Conservation (phyloP, 2,888 invertebrate species). For the Tenodera sinensis region DNA sequence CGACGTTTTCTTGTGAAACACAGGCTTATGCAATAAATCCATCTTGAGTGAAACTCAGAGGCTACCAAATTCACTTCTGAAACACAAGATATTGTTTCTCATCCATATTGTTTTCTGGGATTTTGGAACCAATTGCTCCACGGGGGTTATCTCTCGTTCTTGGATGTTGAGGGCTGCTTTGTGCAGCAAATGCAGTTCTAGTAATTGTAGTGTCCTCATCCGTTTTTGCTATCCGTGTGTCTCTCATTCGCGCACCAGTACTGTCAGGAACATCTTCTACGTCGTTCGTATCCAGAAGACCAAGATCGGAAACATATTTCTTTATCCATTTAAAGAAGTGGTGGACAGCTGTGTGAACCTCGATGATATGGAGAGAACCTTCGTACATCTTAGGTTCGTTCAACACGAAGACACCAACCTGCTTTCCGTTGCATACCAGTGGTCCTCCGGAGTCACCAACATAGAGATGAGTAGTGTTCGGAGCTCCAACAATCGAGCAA, state of each 20-base stretch:
- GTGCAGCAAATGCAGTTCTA: background rate
- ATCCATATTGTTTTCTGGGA: background rate
- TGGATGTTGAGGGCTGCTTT: background rate
- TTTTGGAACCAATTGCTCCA: background rate
- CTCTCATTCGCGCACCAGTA: background rate
- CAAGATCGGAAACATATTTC: background rate
- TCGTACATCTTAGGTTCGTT: background rate
- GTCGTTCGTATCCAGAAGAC: background rate
- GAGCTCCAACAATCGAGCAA: background rate
- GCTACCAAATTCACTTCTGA: background rate
- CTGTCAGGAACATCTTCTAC: too few relatives aligned
- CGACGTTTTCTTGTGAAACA: too few relatives aligned
- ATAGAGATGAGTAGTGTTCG: background rate
- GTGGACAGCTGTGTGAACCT: background rate
- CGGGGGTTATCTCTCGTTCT: background rate
- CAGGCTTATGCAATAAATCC: too few relatives aligned
- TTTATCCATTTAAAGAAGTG: background rate
- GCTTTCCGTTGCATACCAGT: background rate
- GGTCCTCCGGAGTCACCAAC: background rate
- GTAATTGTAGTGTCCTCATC: background rate
- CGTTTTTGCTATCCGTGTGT: background rate
- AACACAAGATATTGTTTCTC: background rate
- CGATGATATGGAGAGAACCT: background rate
- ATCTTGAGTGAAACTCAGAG: too few relatives aligned
- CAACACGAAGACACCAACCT: background rate